Evolutionary conservation across 2,888 invertebrate species (phyloP), one percentile per base, ranked within the genome.

Genomic region (Oscheius sp.): DNA sequence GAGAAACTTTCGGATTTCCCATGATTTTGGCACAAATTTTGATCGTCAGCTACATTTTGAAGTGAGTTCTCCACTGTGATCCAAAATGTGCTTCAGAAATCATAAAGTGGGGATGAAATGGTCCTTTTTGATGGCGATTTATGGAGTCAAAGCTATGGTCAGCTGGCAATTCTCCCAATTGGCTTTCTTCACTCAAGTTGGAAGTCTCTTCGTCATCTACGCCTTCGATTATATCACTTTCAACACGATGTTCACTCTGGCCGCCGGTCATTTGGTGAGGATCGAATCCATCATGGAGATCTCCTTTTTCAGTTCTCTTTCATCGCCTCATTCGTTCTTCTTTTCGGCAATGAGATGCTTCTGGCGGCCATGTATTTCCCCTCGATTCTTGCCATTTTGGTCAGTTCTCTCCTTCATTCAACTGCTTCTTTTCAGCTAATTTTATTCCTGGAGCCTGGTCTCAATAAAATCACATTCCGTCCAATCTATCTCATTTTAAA

Each of bases 1-100:
- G 94, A 27, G 94, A 95, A 87, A 93, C 92, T 85, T 92, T 93
- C 86, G 93, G 92, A 0, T 92, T 92, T 83, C 94, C 94, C 0
- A 89, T 93, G 45, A 89, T 93, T 73, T 89, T 93, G 17, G 88
- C 91, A 65, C 93, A 94, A 86, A 91, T 92, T 88, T 91, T 91
- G 82, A 88, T 91, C 29, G 88, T 93, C 0, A 91, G 91, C 67
- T 88, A 91, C 50, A 81, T 88, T 39, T 74, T 90, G 46, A 87
- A 48, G 48, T 48, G 12, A 25, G 23, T 25, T n/a, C 8, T 10
- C 15, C 8, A 8, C 8, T 37, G 15, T 37, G 8, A 37, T 10
- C 15, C 15, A 8, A 53, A 31, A 15, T 3, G 10, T 8, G 31
- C 15, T 76, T 50, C 71, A 78, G 76, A 67, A 65, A 45, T 48